Evolutionary conservation across 2,888 invertebrate genomes (phyloP), one percentile per base, ranked within the genome.

Genomic region (Ashinkailepas kermadecensis): DNA sequence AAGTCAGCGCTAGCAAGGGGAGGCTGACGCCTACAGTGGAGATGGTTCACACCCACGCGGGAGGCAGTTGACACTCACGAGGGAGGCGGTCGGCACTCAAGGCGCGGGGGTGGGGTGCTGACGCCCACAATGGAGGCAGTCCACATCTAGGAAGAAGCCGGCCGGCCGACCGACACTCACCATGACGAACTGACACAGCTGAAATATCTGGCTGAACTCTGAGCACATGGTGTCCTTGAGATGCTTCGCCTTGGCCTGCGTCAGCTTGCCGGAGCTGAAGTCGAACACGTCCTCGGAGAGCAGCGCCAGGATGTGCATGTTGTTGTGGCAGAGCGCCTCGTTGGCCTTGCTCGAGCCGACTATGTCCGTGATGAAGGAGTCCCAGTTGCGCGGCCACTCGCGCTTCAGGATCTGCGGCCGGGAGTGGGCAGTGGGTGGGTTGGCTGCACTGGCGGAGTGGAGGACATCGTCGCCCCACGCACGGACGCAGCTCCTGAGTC

Each of bases 341-440:
- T 98, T 99, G 57, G 98, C 98, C 90, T 97, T 97, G 86, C 97
- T 97, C 80, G 99, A 97, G 83, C 99, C 99, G 83, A 99, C 99
- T 87, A 99, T 99, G 88, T 99, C 99, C 86, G 95, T 93, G 86
- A 99, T 99, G 88, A 99, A 99, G 58, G 96, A 94, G 86, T 98
- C 97, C 99, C 99, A 99, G 88, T 99, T 98, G 87, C 96, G 96
- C 82, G 99, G 99, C 99, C 99, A 99, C 89, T 99, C 99, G 86
- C 98, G 92, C 89, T 99, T 99, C 86, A 99, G 90, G 84, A 99
- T 98, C 92, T 93, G 85, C 70, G 81, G 78, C 80, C 1, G 39
- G 39, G 39, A 1, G 39, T 39, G 39, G 39, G 39, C 39, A 39
- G 39, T 39, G 39, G 39, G 39, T 39, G 39, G 39, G 39, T 4